Evolutionary conservation across 2,888 invertebrate species (phyloP), one percentile per base, ranked within the genome.

Genomic region (Tetranychus piercei): DNA sequence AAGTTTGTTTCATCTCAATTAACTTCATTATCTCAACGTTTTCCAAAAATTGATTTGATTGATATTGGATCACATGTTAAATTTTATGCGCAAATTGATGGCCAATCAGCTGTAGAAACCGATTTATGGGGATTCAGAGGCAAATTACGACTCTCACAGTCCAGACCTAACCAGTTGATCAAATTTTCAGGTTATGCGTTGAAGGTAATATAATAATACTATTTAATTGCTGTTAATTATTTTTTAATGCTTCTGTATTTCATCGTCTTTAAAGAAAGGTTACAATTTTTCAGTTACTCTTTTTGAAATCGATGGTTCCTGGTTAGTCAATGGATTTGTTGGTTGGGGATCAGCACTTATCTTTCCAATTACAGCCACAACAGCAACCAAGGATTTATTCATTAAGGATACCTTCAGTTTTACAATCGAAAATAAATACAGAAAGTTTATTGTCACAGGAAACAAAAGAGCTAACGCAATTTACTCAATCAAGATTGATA

Each of bases 41-140:
- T 23, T 23, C 34, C 69, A 11, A 7, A 20, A 11, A 20, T 22
- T 1, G 69, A 69, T 4, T 23, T 23, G 5, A 7, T 11, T 69
- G 69, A 69, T 69, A 23, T 69, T 69, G 69, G 69, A 22, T 20
- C 34, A 11, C 69, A 69, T 23, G 20, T 69, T 69, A 20, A 23
- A 69, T 23, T 20, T 11, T 23, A 6, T 11, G 34, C 20, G 4
- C 11, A 5, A 22, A 69, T 69, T 23, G 69, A 69, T 69, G 20
- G 20, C 11, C 22, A 23, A 11, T 23, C 69, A 23, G 22, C 20
- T 6, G 22, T 20, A 20, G 69, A 69, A 5, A 69, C 34, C 0
- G 11, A 69, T 69, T 8, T 69, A 69, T 69, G 20, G 9, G 69
- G 69, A 69, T 23, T 23, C n/a, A 69, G 69, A 22, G 22, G 69